phyloP scores from a whole-genome alignment of 2,888 invertebrate genomes.

The Plebejus anna region DNA sequence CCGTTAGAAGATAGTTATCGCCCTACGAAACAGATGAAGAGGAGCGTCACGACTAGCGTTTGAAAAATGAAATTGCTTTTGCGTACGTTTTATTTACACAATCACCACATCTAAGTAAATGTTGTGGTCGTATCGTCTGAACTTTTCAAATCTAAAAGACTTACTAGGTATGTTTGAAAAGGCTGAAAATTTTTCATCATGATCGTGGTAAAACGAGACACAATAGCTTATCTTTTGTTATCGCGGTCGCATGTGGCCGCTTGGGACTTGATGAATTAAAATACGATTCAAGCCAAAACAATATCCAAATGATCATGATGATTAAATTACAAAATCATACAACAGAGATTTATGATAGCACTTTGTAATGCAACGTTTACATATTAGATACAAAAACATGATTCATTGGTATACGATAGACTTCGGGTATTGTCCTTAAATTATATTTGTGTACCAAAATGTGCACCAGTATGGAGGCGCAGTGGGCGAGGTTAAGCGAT shows the following conservation, averaged over 20 bases:
- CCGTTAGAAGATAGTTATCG: not conserved
- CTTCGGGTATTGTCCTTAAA: constrained; percentile 25
- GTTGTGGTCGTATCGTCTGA: no score
- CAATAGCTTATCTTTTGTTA: no score
- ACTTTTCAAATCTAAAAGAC: no score
- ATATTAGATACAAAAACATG: constrained; percentile 26
- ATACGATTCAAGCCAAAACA: not conserved
- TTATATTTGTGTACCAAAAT: constrained; percentile 38
- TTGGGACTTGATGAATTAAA: no score
- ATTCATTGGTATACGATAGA: constrained; percentile 13
- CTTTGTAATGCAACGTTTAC: constrained; percentile 18
- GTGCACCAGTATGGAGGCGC: constrained; percentile 53
- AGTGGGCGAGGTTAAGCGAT: constrained; percentile 80
- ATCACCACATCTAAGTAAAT: not conserved
- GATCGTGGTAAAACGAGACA: no score
- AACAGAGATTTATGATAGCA: constrained; percentile 2
- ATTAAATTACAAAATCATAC: constrained; percentile 2
- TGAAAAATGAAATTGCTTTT: not conserved
- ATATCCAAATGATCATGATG: not conserved
- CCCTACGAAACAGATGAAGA: not conserved
- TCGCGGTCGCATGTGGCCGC: no score
- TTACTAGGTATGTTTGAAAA: not conserved
- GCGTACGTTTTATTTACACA: not conserved
- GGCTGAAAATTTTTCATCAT: not conserved
- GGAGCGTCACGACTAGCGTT: not conserved